Conservation (phyloP, 2,888 invertebrate species). For the Caenorhabditis sinica region DNA sequence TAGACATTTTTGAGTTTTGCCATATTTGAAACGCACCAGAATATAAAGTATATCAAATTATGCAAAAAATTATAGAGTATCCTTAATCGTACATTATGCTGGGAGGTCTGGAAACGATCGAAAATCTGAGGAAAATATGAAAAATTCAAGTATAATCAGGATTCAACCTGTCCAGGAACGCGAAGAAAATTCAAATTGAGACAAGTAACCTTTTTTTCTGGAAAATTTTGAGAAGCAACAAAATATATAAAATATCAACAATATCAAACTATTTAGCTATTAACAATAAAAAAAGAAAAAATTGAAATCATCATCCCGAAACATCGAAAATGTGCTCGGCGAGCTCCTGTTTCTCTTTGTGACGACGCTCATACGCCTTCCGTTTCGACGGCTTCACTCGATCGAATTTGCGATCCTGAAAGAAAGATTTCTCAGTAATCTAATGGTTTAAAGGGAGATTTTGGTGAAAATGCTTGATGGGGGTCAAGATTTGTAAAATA, state of each 20-base stretch:
- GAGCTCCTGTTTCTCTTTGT: slow-evolving; percentile 64
- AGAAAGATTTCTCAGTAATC: background rate
- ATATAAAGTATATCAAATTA: too few species aligned
- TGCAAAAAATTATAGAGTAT: too few species aligned
- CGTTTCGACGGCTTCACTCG: slow-evolving; percentile 77
- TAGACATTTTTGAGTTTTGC: too few species aligned
- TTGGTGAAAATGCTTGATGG: background rate
- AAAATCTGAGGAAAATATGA: background rate
- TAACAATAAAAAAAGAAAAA: slow-evolving; percentile 3
- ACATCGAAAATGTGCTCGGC: slow-evolving; percentile 66
- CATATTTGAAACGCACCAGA: too few species aligned
- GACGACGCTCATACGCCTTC: slow-evolving; percentile 76
- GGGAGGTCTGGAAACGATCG: background rate
- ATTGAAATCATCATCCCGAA: slow-evolving; percentile 24
- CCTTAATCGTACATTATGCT: background rate
- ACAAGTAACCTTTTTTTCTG: background rate
- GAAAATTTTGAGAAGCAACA: background rate
- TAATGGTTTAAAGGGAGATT: too few species aligned
- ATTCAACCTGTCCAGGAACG: background rate
- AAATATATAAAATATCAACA: background rate
- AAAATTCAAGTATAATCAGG: background rate
- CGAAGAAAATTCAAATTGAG: background rate
- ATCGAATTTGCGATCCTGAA: slow-evolving; percentile 71
- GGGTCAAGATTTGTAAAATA: too few species aligned
- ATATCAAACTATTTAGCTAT: background rate